phyloP scores from a whole-genome alignment of 2,113 vertebrate genomes.

The Megaceryle torquata region DNA sequence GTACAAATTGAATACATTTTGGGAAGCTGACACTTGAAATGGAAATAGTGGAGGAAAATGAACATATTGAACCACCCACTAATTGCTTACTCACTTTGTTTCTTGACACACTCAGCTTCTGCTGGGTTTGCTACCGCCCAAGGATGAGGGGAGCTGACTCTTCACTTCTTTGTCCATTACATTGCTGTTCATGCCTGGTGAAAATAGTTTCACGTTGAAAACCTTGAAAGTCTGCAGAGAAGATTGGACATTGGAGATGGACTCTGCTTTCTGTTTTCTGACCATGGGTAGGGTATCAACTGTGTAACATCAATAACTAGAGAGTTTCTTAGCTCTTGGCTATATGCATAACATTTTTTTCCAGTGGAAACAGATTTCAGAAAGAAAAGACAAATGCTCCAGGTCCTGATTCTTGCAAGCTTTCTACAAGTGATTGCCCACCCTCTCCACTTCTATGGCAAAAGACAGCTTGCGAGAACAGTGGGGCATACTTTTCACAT shows the following conservation, averaged over 20 bases:
- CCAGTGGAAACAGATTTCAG: background rate
- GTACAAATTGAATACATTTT: constrained; percentile 59
- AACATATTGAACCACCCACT: constrained; percentile 61
- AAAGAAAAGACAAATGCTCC: background rate
- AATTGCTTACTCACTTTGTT: constrained; percentile 55
- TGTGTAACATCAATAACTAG: background rate
- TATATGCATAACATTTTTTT: accelerated
- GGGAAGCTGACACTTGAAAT: constrained; percentile 54
- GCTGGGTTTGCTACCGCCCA: background rate
- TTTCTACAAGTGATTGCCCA: background rate
- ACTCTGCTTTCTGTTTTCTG: background rate
- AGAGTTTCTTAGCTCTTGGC: background rate
- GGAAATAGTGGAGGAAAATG: constrained; percentile 64
- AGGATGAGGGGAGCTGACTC: background rate
- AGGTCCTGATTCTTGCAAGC: background rate
- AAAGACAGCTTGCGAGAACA: background rate
- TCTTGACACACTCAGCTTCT: constrained; percentile 46
- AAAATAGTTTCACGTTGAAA: background rate
- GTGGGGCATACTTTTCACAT: background rate
- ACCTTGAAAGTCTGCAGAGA: background rate
- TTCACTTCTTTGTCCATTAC: background rate
- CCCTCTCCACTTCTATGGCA: accelerated
- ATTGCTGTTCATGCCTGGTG: background rate
- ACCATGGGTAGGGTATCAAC: accelerated
- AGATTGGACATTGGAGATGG: background rate